These are phyloP conservation scores for Probaryconus sp. DNA, from an alignment of 1,140 invertebrate genomes.

Conservation along the genomic window DNA sequence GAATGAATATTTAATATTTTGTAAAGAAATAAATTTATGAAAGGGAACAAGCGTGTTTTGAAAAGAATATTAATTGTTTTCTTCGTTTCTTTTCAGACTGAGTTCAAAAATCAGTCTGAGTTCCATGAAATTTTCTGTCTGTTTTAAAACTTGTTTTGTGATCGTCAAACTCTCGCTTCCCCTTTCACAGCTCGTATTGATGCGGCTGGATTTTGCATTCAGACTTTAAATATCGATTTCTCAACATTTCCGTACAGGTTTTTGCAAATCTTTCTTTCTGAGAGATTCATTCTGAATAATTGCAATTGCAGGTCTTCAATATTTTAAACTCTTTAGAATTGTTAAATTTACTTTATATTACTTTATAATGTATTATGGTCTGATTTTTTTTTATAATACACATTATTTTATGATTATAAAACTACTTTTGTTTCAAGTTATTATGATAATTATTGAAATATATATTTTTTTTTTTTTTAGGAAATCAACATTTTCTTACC, in stretches of 20 bases:
- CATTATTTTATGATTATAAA: too few species aligned
- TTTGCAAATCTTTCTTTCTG: too few species aligned
- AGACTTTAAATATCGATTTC: not conserved
- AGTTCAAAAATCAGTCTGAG: conserved; percentile 20
- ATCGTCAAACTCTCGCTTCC: conserved; percentile 13
- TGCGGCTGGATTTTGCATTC: conserved; percentile 2
- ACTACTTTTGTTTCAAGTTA: too few species aligned
- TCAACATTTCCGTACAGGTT: too few species aligned
- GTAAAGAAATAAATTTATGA: too few species aligned
- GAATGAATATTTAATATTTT: conserved; percentile 3
- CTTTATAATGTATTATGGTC: too few species aligned
- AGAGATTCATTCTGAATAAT: conserved; percentile 1
- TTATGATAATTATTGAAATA: conserved; percentile 17
- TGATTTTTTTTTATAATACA: too few species aligned
- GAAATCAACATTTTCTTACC: conserved; percentile 74
- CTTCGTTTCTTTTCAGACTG: too few species aligned
- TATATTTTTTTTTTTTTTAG: not conserved
- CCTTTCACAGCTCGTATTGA: not conserved
- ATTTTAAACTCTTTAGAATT: too few species aligned
- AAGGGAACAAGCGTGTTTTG: too few species aligned
- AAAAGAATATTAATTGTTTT: conserved; percentile 5
- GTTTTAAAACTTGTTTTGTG: conserved; percentile 26
- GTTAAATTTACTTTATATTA: too few species aligned
- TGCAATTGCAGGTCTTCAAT: too few species aligned
- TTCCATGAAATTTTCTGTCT: conserved; percentile 27